These are phyloP conservation scores for Synergus itoensis DNA, from an alignment of 2,888 invertebrate genomes.

Conservation along the genomic window DNA sequence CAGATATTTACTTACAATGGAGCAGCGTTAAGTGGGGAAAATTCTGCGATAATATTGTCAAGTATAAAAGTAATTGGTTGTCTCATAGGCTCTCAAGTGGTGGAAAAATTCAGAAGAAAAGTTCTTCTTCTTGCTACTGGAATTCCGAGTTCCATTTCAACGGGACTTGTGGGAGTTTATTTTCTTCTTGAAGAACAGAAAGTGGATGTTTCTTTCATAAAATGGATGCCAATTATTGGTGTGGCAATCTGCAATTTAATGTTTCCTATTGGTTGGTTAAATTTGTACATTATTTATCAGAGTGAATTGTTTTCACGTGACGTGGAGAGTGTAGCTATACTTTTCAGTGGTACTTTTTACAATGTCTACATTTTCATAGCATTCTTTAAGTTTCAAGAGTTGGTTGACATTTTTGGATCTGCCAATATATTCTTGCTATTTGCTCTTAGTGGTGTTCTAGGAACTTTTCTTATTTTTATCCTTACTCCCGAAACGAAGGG, in stretches of 20 bases:
- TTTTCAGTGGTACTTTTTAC: slow-evolving; percentile 82
- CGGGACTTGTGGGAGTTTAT: slow-evolving; percentile 80
- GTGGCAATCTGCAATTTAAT: slow-evolving; percentile 82
- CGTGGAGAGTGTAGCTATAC: slow-evolving; percentile 83
- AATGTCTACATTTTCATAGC: slow-evolving; percentile 82
- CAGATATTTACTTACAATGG: neutral
- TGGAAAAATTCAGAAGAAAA: slow-evolving; percentile 73
- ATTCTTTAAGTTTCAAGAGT: slow-evolving; percentile 81
- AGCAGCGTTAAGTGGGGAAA: neutral
- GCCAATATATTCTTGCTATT: slow-evolving; percentile 82
- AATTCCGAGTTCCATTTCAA: slow-evolving; percentile 80
- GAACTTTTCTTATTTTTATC: slow-evolving; percentile 79
- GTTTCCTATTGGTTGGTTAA: slow-evolving; percentile 82
- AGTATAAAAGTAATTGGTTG: neutral
- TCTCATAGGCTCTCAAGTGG: neutral
- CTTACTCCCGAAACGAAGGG: slow-evolving; percentile 82
- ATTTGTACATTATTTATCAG: slow-evolving; percentile 82
- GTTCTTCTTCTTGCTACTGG: slow-evolving; percentile 82
- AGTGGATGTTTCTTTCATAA: slow-evolving; percentile 78
- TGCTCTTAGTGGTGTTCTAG: slow-evolving; percentile 66
- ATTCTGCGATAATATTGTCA: neutral
- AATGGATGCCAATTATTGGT: slow-evolving; percentile 81
- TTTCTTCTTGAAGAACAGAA: slow-evolving; percentile 78
- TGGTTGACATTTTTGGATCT: slow-evolving; percentile 79
- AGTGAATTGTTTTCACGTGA: slow-evolving; percentile 83